phyloP scores from a whole-genome alignment of 2,888 invertebrate genomes.

The Aporophyla nigra region DNA sequence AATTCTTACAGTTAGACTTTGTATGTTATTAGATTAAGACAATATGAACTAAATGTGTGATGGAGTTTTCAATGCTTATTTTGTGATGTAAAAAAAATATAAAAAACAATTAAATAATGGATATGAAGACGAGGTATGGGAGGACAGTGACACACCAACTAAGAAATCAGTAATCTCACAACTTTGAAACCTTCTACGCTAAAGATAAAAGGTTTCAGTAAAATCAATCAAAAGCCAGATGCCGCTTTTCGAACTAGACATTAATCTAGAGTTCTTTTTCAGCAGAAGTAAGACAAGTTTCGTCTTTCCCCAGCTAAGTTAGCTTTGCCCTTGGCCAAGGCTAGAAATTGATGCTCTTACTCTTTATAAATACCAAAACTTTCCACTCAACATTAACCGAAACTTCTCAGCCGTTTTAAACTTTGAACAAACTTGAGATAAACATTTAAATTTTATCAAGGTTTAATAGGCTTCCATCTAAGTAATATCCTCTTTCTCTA shows the following conservation, averaged over 20 bases:
- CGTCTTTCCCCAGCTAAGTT: neutral
- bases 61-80: too few species aligned
- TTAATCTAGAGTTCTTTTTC: conserved; percentile 15
- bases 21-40: too few species aligned
- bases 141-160: too few species aligned
- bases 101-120: too few species aligned
- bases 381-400: conserved; percentile 41
- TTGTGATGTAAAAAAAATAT: too few species aligned
- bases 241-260: conserved; percentile 10
- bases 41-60: too few species aligned
- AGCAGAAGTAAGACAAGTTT: conserved; percentile 1
- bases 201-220: conserved; percentile 11
- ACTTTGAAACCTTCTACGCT: neutral
- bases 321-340: conserved; percentile 4
- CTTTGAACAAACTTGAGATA: conserved; percentile 35
- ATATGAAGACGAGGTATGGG: too few species aligned
- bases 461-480: conserved; percentile 25
- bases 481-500: conserved; percentile 10
- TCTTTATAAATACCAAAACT: conserved; percentile 32
- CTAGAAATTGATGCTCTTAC: conserved; percentile 1
- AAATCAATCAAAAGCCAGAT: conserved; percentile 3
- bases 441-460: conserved; percentile 43
- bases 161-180: neutral
- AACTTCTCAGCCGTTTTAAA: conserved; percentile 42
- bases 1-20: too few species aligned